These are phyloP conservation scores for Meteorus colon DNA, from an alignment of 2,888 invertebrate species.

Conservation along the genomic window DNA sequence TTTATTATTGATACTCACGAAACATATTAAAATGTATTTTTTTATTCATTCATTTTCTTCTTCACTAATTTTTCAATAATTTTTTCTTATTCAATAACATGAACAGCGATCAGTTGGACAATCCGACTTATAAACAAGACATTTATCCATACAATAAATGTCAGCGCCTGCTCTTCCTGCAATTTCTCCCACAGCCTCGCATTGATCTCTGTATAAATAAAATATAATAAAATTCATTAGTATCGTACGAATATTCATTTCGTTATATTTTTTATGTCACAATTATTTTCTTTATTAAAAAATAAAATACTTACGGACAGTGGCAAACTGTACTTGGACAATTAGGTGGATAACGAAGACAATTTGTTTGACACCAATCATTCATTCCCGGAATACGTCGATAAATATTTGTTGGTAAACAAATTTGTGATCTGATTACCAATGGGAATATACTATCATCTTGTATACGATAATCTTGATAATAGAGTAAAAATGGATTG, in stretches of 20 bases:
- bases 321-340: slow-evolving; percentile 85
- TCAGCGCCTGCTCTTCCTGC: slow-evolving; percentile 84
- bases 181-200: slow-evolving; percentile 86
- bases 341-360: slow-evolving; percentile 89
- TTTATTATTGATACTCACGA: not conserved
- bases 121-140: slow-evolving; percentile 84
- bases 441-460: slow-evolving; percentile 77
- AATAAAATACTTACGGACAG: slow-evolving; percentile 84
- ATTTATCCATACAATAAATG: slow-evolving; percentile 89
- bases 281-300: not conserved
- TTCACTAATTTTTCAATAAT: not conserved
- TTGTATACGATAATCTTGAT: slow-evolving; percentile 80
- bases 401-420: slow-evolving; percentile 80
- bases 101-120: slow-evolving; percentile 84
- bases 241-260: too few species aligned
- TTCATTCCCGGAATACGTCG: slow-evolving; percentile 84
- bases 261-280: too few species aligned
- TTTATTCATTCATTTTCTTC: not conserved
- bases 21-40: not conserved
- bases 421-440: slow-evolving; percentile 88
- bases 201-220: slow-evolving; percentile 79
- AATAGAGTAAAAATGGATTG: slow-evolving; percentile 86
- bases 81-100: slow-evolving; percentile 76
- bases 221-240: slow-evolving; percentile 5
- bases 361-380: slow-evolving; percentile 90